Base-by-base conservation (phyloP, 1,140 invertebrate genomes). In the Stegodyphus mimosarum region DNA sequence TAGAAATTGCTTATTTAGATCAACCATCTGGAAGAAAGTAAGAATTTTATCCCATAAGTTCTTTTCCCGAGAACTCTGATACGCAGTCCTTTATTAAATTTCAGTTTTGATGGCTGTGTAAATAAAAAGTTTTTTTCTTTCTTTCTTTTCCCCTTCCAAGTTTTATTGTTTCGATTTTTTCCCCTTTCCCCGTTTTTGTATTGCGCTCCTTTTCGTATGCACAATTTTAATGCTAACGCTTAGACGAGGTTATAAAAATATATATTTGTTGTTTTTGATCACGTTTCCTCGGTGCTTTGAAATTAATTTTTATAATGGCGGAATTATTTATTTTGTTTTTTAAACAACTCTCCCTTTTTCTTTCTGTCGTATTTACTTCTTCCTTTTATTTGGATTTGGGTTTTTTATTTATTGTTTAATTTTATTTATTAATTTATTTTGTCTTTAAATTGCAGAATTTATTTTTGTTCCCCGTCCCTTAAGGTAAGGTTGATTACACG, bases 1-100 rank as follows among this genome's bases (percentile, higher is more conserved):
- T 84, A 60, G 81, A 84, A 84, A 84, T 84, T 84, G 81, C 81
- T 84, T 84, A 84, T 84, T 84, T 84, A 76, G 76, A 49, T 50
- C 81, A 84, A 60, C 50, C 63, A 84, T 55, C 63, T 69, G 81
- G 81, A 84, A 84, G 72, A 74, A 74, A 84, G 72, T 33, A 84
- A 84, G 81, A 84, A 84, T 75, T 75, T 84, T 75, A 84, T 84
- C 72, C 81, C 72, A 69, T 76, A 75, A 84, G 73, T 84, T 84
- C 76, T 49, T 70, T 76, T 84, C 18, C 17, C 52, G 49, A 15
- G 7, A 50, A 48, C 63, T 67, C 33, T 50, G 53, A 69, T 70
- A 51, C 63, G 52, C 18, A 75, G 50, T 69, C 81, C 64, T 84
- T 84, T 84, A 84, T 84, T 84, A 84, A 84, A 84, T 75, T 84